A percentile compares a stretch with the other conserved stretches of the same genome.
Evolutionary conservation across 2,888 invertebrate species (phyloP).

Genomic region (Eilema griseolum): DNA sequence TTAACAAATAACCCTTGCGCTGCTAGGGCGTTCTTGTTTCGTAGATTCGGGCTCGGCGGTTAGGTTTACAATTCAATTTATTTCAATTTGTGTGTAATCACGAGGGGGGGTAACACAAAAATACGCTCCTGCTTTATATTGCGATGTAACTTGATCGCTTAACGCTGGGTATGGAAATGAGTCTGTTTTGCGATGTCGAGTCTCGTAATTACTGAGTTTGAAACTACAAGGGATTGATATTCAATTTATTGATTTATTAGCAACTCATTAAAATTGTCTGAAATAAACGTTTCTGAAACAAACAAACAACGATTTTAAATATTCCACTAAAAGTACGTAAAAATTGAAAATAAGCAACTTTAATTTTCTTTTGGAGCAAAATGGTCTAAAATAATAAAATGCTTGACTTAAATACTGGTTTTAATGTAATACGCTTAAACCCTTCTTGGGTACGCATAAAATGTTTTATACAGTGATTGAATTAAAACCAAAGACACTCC

Average conservation of each 20-base stretch:
- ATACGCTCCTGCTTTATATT: conserved; percentile 74
- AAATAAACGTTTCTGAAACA: not conserved
- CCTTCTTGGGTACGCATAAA: not conserved
- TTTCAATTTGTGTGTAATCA: conserved; percentile 86
- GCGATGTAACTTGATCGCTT: conserved; percentile 69
- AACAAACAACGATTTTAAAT: no score
- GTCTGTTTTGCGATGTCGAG: conserved; percentile 32
- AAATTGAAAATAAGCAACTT: no score
- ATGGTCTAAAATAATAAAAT: no score
- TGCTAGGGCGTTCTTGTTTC: conserved; percentile 63
- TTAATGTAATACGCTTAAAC: not conserved
- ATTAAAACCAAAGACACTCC: not conserved
- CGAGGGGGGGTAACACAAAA: conserved; percentile 78
- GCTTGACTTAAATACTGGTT: not conserved
- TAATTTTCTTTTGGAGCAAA: no score
- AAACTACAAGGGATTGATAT: conserved; percentile 29
- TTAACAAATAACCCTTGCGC: conserved; percentile 77
- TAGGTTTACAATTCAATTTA: conserved; percentile 86
- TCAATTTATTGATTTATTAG: conserved; percentile 9
- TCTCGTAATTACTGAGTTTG: conserved; percentile 41
- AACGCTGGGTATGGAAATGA: conserved; percentile 69
- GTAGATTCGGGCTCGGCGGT: conserved; percentile 68
- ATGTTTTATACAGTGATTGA: not conserved
- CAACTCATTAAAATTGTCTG: not conserved
- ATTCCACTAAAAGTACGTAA: no score